Conservation (phyloP, 2,113 vertebrate genomes). For the Pelvicachromis taeniatus region DNA sequence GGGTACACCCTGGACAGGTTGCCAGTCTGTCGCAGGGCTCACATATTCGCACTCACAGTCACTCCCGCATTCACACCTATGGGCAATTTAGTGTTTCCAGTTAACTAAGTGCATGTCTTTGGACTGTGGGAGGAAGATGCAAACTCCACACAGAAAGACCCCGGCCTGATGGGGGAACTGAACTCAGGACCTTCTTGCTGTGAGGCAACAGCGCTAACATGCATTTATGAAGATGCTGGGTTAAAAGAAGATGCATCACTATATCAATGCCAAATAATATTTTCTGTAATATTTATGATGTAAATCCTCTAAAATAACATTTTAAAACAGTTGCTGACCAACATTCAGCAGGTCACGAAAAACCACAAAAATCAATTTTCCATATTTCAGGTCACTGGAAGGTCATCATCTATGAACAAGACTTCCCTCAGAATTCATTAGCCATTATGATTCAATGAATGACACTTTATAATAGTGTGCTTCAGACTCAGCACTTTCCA, state of each 20-base stretch:
- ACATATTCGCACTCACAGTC: too few species aligned
- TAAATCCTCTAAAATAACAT: neutral
- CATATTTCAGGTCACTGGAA: neutral
- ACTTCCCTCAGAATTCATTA: neutral
- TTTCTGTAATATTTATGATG: neutral
- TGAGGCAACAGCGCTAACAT: too few species aligned
- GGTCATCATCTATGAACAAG: neutral
- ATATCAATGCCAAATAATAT: neutral
- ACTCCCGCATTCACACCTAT: too few species aligned
- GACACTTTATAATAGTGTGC: fast-evolving
- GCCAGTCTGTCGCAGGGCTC: too few species aligned
- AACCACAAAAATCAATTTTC: neutral
- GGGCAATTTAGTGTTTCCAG: too few species aligned
- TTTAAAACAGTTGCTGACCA: neutral
- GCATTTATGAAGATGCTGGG: neutral
- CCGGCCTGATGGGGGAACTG: too few species aligned
- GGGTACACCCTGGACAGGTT: too few species aligned
- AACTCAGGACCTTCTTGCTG: too few species aligned
- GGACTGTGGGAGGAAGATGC: too few species aligned
- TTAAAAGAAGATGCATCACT: neutral
- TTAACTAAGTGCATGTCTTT: too few species aligned
- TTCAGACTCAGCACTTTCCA: neutral
- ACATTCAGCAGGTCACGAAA: neutral
- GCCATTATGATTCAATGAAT: neutral
- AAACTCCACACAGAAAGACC: too few species aligned